These are phyloP conservation scores for Nasonia vitripennis DNA, from an alignment of 1,140 invertebrate species.

Conservation along the genomic window DNA sequence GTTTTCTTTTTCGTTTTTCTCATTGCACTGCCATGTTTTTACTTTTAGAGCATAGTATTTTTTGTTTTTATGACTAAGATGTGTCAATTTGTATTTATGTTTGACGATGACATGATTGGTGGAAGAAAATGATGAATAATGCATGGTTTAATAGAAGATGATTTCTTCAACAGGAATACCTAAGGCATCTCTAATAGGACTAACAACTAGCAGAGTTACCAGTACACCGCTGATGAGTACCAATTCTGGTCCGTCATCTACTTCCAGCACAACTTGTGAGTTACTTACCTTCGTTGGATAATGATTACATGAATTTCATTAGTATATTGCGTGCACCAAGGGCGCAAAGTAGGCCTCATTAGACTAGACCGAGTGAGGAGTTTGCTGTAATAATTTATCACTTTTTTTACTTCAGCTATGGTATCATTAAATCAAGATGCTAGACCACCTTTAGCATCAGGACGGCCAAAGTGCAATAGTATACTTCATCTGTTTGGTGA, in stretches of 20 bases:
- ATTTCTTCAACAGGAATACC: conserved; percentile 80
- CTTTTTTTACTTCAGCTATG: conserved; percentile 67
- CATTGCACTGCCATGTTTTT: conserved; percentile 25
- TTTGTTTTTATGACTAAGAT: conserved; percentile 15
- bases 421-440: conserved; percentile 76
- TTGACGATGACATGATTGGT: neutral
- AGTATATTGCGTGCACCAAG: neutral
- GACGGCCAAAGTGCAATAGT: conserved; percentile 92
- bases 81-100: conserved; percentile 18
- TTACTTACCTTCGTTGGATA: conserved; percentile 54
- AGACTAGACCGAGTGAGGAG: too few species aligned
- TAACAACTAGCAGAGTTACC: conserved; percentile 81
- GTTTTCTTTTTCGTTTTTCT: conserved; percentile 48
- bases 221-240: conserved; percentile 82
- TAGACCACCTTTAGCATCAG: conserved; percentile 81
- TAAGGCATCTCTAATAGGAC: conserved; percentile 85
- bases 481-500: conserved; percentile 96
- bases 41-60: conserved; percentile 10
- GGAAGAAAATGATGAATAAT: neutral
- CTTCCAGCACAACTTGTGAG: conserved; percentile 81
- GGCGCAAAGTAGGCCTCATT: too few species aligned
- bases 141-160: neutral
- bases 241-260: conserved; percentile 82
- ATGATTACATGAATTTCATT: neutral
- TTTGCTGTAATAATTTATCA: neutral